These are phyloP conservation scores for Microplitis mediator DNA, from an alignment of 1,140 invertebrate genomes.

Conservation along the genomic window DNA sequence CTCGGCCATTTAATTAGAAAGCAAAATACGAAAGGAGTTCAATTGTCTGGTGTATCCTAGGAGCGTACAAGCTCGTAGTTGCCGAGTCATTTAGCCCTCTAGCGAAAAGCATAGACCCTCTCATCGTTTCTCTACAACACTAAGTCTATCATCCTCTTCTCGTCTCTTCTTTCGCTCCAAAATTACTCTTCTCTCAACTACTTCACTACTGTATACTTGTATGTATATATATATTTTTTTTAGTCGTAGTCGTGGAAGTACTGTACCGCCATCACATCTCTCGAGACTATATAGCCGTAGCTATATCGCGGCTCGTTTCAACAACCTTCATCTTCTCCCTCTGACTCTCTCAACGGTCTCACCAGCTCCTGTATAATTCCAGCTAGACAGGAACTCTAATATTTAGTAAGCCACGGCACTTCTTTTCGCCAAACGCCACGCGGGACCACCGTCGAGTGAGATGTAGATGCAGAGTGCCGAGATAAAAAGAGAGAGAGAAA, in stretches of 20 bases:
- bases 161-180: not conserved
- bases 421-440: conserved; percentile 27
- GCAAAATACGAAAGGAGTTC: conserved; percentile 61
- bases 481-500: not conserved
- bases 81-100: conserved; percentile 46
- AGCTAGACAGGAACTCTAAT: conserved; percentile 41
- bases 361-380: conserved; percentile 42
- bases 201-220: too few relatives aligned
- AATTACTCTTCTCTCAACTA: conserved; percentile 15
- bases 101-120: conserved; percentile 34
- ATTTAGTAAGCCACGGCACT: conserved; percentile 43
- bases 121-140: not conserved
- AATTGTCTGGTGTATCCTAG: conserved; percentile 53
- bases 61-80: conserved; percentile 37
- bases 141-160: not conserved
- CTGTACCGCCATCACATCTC: conserved; percentile 2
- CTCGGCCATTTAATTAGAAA: conserved; percentile 60
- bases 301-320: conserved; percentile 26
- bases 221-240: too few relatives aligned
- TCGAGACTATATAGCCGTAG: conserved; percentile 24
- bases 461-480: not conserved
- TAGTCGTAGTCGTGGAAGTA: too few relatives aligned
- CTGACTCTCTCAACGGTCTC: conserved; percentile 16
- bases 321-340: conserved; percentile 8
- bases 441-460: not conserved